Base-by-base conservation (phyloP, 2,888 invertebrate species). In the Glaucopsyche alexis region DNA sequence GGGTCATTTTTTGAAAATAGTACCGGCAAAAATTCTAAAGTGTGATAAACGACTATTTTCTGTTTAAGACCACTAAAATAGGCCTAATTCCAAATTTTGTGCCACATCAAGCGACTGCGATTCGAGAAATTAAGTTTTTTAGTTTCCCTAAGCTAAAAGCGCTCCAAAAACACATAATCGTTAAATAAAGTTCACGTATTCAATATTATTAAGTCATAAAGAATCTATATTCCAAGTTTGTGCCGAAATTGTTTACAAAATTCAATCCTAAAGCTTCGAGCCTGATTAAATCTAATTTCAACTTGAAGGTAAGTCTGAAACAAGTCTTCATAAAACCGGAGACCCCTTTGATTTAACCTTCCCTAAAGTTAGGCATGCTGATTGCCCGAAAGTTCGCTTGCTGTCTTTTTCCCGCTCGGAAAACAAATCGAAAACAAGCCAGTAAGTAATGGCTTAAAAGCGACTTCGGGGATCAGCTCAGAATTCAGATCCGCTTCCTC, bases 241-340 rank as follows among this genome's bases (percentile, higher is more conserved):
- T n/a, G n/a, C n/a, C 85, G 87, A 93, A 93, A 92, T 93, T 93
- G 92, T 93, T 92, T 91, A 92, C 91, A 91, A 91, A 93, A 92
- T 92, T 92, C 92, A 93, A 92, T 92, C 92, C 91, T 89, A 89
- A 90, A 91, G 90, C 92, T 91, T 86, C 89, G 90, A 88, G 90
- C 87, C 91, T 80, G 93, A 92, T 92, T 92, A 92, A 93, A 93
- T 93, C 92, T 92, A 93, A 93, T 93, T 92, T 91, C 89, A 92
- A 93, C 90, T 92, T 88, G 85, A 89, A 91, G 92, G 91, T 91
- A 93, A 93, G 91, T 91, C 92, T 90, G 87, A 91, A 92, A 93
- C 92, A 92, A 93, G 91, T 92, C 92, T 92, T 91, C 91, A 91
- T 92, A 92, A 91, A 91, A 93, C 90, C 89, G 89, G 89, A 90